phyloP scores from a whole-genome alignment of 2,888 invertebrate species.

The Andrena dorsata region DNA sequence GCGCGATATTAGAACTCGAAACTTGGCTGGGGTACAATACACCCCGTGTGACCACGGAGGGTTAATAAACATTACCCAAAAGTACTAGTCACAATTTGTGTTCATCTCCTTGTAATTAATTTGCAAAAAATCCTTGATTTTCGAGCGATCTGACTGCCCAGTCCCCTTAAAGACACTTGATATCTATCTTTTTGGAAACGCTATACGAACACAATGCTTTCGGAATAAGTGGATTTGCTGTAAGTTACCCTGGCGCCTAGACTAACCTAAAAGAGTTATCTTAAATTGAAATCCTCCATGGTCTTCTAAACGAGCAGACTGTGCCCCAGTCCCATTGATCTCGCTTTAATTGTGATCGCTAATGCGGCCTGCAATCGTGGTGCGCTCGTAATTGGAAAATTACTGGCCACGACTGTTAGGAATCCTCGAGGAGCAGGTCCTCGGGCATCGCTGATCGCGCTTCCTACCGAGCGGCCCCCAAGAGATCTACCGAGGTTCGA shows the following conservation, averaged over 20 bases:
- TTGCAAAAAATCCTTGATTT: no score
- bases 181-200: no score
- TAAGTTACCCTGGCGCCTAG: neutral
- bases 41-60: no score
- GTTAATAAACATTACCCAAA: no score
- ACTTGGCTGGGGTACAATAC: no score
- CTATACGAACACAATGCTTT: no score
- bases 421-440: neutral
- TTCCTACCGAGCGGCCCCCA: neutral
- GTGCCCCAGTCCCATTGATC: conserved; percentile 19
- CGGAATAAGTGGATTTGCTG: neutral
- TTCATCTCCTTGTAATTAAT: no score
- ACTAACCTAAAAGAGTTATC: neutral
- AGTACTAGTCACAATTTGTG: no score
- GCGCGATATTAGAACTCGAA: no score
- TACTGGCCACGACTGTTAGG: conserved; percentile 29
- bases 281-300: conserved; percentile 3
- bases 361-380: conserved; percentile 17
- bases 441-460: neutral
- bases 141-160: no score
- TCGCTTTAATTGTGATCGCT: conserved; percentile 46
- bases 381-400: conserved; percentile 45
- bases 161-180: no score
- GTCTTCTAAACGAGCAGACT: neutral
- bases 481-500: conserved; percentile 6